Conservation (phyloP, 2,888 invertebrate genomes). For the Brachylomia viminalis region DNA sequence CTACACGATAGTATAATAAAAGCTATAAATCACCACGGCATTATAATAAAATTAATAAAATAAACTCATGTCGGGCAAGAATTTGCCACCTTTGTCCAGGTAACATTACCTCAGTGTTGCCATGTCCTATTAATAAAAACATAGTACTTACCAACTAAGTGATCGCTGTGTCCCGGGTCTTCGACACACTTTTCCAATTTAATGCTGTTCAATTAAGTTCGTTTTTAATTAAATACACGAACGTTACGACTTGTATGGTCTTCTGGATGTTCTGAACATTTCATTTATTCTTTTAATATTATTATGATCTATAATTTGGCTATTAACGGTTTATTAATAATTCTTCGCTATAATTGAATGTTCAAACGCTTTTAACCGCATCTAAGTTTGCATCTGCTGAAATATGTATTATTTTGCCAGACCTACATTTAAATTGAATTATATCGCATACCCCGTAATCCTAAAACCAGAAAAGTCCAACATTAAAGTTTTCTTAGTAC, state of each 20-base stretch:
- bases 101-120: slow-evolving; percentile 42
- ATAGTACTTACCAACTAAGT: slow-evolving; percentile 20
- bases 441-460: background rate
- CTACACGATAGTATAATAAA: background rate
- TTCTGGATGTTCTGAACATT: slow-evolving; percentile 18
- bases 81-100: slow-evolving; percentile 52
- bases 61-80: slow-evolving; percentile 13
- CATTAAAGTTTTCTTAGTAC: slow-evolving; percentile 8
- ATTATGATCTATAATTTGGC: slow-evolving; percentile 40
- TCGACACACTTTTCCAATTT: slow-evolving; percentile 29
- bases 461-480: background rate
- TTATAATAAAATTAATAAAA: slow-evolving; percentile 26
- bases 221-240: slow-evolving; percentile 28
- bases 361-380: background rate
- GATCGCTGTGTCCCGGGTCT: slow-evolving; percentile 38
- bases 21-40: slow-evolving; percentile 17
- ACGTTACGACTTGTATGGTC: slow-evolving; percentile 1
- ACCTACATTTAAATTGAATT: background rate
- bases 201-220: slow-evolving; percentile 36
- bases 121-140: slow-evolving; percentile 48
- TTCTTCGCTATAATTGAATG: slow-evolving; percentile 16
- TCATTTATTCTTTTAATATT: slow-evolving; percentile 41
- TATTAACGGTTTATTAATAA: slow-evolving; percentile 2
- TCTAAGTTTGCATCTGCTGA: slow-evolving; percentile 20
- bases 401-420: background rate